These are phyloP conservation scores for Sciurus carolinensis DNA, from an alignment of 2,797 vertebrate genomes.

Conservation along the genomic window DNA sequence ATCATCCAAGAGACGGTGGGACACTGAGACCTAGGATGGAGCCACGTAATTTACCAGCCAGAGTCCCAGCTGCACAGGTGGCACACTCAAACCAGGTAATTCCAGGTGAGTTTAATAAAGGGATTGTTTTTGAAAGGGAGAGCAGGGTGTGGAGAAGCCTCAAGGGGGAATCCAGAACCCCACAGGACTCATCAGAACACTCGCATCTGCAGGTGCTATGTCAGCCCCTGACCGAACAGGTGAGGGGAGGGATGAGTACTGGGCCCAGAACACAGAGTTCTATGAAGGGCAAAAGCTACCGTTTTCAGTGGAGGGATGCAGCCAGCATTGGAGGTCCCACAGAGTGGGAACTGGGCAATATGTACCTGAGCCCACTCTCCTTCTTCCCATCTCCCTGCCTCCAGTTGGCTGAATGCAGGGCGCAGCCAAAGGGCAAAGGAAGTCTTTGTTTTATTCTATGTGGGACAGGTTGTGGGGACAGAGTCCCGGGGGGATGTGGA, in stretches of 20 bases:
- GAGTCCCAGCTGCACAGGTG: background rate
- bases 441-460: background rate
- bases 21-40: background rate
- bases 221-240: background rate
- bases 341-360: background rate
- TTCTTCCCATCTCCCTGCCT: background rate
- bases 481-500: background rate
- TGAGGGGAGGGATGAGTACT: background rate
- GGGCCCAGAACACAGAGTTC: background rate
- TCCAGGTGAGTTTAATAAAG: slow-evolving; percentile 22
- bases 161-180: background rate
- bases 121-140: slow-evolving; percentile 37
- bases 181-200: background rate
- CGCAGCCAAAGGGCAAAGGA: background rate
- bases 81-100: background rate
- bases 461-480: background rate
- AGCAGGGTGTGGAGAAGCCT: background rate
- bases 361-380: background rate
- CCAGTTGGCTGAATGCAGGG: background rate
- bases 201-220: background rate
- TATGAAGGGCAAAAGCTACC: background rate
- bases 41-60: background rate
- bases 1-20: background rate
- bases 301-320: background rate
- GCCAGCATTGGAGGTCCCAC: background rate